Evolutionary conservation across 2,113 vertebrate genomes (phyloP), one percentile per base, ranked within the genome.

Genomic region (Limnothrissa miodon): DNA sequence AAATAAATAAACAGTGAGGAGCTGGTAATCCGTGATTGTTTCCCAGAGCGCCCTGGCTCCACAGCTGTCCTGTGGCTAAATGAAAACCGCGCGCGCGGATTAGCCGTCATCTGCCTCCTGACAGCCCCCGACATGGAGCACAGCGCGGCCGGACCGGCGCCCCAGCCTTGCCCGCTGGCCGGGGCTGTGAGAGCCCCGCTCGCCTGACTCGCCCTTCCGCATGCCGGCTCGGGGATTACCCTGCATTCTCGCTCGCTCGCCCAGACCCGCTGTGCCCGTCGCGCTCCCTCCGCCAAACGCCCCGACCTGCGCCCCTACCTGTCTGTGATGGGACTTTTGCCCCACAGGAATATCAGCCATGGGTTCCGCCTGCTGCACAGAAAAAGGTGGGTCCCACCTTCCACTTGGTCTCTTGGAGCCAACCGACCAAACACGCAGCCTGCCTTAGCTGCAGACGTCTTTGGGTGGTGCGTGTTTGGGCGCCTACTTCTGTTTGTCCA

Each of bases 321-420:
- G 85, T 93, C 84, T 92, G 86, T 89, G 91, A 93, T 93, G 94
- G 94, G 91, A 92, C 79, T 89, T 89, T 84, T 89, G 86, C 83
- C 87, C 91, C 90, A 89, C 90, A 89, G 92, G 93, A 94, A 86
- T 93, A 92, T 92, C 86, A 92, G 89, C 90, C 91, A 97, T 97
- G 96, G 96, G 96, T 91, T 96, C 96, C 86, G 91, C 95, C 84
- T 96, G 95, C 86, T 96, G 90, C 84, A 87, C 93, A 70, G 93
- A 94, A 89, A 93, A 93, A 97, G 96, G 96, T 96, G 93, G 92
- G 96, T 96, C 82, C 51, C 42, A 42, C 2, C 86, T 78, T 17
- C 51, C 70, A 29, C 10, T 39, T 48, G 15, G 1, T 23, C 13
- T 48, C 46, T 48, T 48, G 46, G 51, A 56, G 51, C 19, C 51